Conservation (phyloP, 2,113 vertebrate genomes). For the Eidolon helvum region DNA sequence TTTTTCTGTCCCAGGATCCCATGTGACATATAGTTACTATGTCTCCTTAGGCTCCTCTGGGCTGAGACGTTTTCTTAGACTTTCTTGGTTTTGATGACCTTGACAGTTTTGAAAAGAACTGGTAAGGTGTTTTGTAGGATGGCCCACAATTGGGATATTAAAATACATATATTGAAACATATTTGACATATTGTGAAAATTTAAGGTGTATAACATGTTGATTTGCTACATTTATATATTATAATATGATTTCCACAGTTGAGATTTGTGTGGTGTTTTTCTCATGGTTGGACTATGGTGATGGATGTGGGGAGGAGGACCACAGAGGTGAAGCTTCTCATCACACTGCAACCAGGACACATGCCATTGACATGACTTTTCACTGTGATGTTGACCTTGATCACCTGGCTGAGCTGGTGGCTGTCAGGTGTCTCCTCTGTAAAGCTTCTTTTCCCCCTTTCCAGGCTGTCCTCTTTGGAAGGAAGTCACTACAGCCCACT, state of each 20-base stretch:
- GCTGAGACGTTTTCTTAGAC: background rate
- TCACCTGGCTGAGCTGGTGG: background rate
- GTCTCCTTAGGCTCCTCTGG: background rate
- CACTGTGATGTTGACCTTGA: background rate
- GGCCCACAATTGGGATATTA: background rate
- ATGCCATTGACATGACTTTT: background rate
- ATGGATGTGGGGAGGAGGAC: background rate
- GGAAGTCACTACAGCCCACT: background rate
- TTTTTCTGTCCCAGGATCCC: background rate
- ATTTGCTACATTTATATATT: background rate
- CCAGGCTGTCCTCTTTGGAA: background rate
- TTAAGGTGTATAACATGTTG: background rate
- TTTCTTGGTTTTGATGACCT: background rate
- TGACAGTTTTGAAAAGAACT: background rate
- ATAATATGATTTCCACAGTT: background rate
- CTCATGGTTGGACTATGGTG: background rate
- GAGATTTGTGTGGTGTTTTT: background rate
- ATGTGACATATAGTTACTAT: too few relatives aligned
- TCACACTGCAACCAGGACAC: background rate
- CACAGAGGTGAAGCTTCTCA: background rate
- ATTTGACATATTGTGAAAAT: background rate
- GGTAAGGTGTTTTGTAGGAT: background rate
- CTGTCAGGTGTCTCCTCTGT: background rate
- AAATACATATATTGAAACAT: background rate
- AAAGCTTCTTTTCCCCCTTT: background rate